These are phyloP conservation scores for Nasonia vitripennis DNA, from an alignment of 1,140 invertebrate species.

Conservation along the genomic window DNA sequence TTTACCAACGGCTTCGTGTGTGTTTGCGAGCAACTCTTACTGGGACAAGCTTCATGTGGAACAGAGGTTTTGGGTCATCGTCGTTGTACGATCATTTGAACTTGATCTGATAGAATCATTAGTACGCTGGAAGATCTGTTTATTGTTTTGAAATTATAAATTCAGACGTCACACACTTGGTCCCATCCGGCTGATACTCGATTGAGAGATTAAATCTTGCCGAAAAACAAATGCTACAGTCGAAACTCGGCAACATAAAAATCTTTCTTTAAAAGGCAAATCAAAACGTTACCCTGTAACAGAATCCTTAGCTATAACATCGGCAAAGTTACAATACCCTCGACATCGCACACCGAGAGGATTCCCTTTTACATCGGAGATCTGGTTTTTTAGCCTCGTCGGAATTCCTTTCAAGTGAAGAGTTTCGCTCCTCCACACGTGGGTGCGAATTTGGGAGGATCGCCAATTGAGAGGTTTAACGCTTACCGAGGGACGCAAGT, in stretches of 20 bases:
- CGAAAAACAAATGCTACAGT: background rate
- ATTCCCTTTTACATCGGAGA: background rate
- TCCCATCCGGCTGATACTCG: too few relatives aligned
- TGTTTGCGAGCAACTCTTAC: background rate
- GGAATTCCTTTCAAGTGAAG: background rate
- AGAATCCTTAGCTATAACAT: constrained; percentile 28
- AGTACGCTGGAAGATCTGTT: too few relatives aligned
- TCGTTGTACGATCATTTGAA: too few relatives aligned
- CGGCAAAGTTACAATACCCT: constrained; percentile 6
- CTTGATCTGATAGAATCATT: too few relatives aligned
- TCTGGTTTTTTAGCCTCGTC: background rate
- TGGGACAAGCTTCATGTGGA: background rate
- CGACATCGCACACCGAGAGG: background rate
- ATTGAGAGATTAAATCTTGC: too few relatives aligned
- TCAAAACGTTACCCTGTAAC: background rate
- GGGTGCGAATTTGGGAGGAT: background rate
- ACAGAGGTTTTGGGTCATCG: background rate
- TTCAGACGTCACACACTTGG: too few relatives aligned
- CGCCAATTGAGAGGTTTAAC: background rate
- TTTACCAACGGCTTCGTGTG: background rate
- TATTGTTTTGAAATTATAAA: too few relatives aligned
- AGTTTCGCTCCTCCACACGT: background rate
- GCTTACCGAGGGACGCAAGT: background rate
- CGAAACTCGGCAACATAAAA: background rate
- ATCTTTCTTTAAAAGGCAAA: constrained; percentile 33